Evolutionary conservation across 1,140 invertebrate genomes (phyloP).

Genomic region (Danaus plexippus): DNA sequence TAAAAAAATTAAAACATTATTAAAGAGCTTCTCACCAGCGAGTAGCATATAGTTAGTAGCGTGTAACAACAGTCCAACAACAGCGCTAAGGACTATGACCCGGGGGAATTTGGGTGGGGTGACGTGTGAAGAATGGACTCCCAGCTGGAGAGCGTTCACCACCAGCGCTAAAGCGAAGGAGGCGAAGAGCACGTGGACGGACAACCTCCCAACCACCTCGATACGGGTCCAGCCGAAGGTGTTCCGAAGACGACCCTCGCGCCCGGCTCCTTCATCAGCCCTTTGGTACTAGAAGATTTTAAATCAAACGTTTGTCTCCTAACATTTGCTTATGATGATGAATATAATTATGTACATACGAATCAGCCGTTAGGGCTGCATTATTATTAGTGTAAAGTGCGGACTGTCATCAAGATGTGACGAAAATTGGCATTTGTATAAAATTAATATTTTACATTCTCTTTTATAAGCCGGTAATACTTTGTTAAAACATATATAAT

Average conservation of each 20-base stretch:
- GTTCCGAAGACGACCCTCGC: constrained; percentile 81
- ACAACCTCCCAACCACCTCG: constrained; percentile 85
- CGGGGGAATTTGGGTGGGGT: constrained; percentile 76
- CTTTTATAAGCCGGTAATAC: no score
- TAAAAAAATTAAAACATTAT: constrained; percentile 3
- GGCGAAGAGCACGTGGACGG: constrained; percentile 86
- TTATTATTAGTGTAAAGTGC: no score
- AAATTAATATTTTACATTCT: no score
- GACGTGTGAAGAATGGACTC: constrained; percentile 81
- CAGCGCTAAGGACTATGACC: constrained; percentile 67
- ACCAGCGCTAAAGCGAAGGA: constrained; percentile 77
- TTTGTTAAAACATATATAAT: no score
- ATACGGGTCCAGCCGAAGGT: constrained; percentile 94
- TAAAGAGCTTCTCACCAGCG: constrained; percentile 31
- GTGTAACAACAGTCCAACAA: constrained; percentile 54
- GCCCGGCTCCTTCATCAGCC: constrained; percentile 53
- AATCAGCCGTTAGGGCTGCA: no score
- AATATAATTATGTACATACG: no score
- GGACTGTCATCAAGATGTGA: no score
- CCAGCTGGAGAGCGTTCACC: constrained; percentile 85
- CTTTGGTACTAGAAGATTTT: constrained; percentile 43
- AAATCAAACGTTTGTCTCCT: no score
- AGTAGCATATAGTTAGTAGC: constrained; percentile 58
- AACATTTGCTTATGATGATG: no score
- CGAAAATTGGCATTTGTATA: no score